phyloP scores from a whole-genome alignment of 2,888 invertebrate genomes.

The Mesoligia furuncula region DNA sequence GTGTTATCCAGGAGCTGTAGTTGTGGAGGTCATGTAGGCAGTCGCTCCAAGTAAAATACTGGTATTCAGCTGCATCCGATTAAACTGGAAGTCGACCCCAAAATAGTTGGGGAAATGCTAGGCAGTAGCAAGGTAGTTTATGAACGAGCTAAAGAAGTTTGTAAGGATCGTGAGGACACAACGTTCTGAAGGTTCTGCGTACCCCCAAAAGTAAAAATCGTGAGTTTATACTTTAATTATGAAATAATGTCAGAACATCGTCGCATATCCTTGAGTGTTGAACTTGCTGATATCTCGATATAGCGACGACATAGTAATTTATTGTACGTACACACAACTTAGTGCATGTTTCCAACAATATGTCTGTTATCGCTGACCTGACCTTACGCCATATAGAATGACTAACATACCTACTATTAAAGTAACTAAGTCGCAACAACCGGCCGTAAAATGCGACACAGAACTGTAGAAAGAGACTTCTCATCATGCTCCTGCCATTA shows the following conservation, averaged over 20 bases:
- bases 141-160: background rate
- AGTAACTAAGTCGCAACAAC: background rate
- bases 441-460: background rate
- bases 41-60: background rate
- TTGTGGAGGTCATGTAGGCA: background rate
- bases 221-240: constrained; percentile 6
- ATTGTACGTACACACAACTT: constrained; percentile 12
- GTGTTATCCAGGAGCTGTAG: background rate
- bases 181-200: too few relatives aligned
- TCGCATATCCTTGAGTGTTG: constrained; percentile 40
- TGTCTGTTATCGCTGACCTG: constrained; percentile 49
- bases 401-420: constrained; percentile 3
- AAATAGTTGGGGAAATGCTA: background rate
- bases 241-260: constrained; percentile 15
- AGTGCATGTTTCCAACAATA: constrained; percentile 39
- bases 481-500: background rate
- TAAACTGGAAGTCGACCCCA: background rate
- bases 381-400: constrained; percentile 45
- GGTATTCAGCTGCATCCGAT: background rate
- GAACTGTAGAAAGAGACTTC: background rate
- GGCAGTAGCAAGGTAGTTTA: background rate
- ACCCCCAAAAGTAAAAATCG: background rate
- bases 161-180: background rate
- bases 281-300: constrained; percentile 45
- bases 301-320: constrained; percentile 8